Percentiles rank a stretch among this genome's conserved stretches.
These are phyloP conservation scores for Cerastis leucographa DNA, from an alignment of 2,888 invertebrate genomes.

Conservation along the genomic window DNA sequence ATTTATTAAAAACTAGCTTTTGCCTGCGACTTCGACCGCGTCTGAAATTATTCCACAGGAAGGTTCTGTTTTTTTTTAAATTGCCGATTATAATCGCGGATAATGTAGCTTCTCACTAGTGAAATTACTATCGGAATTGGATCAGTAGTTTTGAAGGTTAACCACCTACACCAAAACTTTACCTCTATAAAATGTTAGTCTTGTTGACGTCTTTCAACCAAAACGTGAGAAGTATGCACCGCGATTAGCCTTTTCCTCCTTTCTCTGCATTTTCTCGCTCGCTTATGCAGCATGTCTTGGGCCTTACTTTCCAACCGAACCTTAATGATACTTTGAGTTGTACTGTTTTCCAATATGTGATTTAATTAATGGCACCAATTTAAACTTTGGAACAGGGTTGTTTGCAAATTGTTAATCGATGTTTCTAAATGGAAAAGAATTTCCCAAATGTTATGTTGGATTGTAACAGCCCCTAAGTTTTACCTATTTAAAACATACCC, in stretches of 20 bases:
- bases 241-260: conserved; percentile 10
- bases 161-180: background rate
- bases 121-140: background rate
- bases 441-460: background rate
- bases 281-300: conserved; percentile 15
- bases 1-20: background rate
- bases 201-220: background rate
- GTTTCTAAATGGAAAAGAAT: background rate
- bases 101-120: background rate
- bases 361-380: conserved; percentile 75
- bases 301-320: conserved; percentile 68
- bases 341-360: conserved; percentile 75
- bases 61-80: background rate
- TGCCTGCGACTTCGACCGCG: background rate
- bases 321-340: conserved; percentile 83
- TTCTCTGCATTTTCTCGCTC: conserved; percentile 33
- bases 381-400: conserved; percentile 56
- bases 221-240: background rate
- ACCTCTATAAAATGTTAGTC: background rate
- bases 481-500: background rate
- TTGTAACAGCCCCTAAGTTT: background rate
- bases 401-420: conserved; percentile 29
- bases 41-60: background rate
- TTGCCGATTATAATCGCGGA: background rate
- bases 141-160: background rate